A percentile compares a stretch with the other conserved stretches of the same genome.
phyloP scores from a whole-genome alignment of 1,140 invertebrate genomes.

The Temnothorax curvispinosus region DNA sequence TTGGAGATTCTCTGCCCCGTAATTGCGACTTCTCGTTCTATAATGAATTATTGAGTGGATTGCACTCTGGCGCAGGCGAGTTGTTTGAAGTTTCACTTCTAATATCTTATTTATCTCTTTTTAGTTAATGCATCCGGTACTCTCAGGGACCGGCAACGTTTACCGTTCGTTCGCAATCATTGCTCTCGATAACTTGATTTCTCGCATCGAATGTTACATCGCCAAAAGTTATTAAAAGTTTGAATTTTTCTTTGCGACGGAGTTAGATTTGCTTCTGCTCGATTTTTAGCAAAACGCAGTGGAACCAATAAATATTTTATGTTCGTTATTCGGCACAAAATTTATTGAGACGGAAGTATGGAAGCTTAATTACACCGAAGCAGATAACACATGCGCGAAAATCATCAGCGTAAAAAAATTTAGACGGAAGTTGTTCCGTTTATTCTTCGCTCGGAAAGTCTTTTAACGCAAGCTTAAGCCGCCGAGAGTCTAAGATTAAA shows the following conservation, averaged over 20 bases:
- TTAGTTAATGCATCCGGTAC: conserved; percentile 37
- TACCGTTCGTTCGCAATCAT: conserved; percentile 29
- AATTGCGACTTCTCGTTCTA: conserved; percentile 60
- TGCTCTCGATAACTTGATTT: conserved; percentile 1
- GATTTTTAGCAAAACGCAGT: not conserved
- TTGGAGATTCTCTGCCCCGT: conserved; percentile 62
- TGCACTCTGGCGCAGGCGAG: conserved; percentile 19
- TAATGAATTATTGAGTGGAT: conserved; percentile 66
- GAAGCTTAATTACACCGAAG: not conserved
- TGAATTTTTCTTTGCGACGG: not conserved
- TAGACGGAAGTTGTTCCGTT: conserved; percentile 69
- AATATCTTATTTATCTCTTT: conserved; percentile 47
- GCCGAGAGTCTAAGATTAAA: conserved; percentile 80
- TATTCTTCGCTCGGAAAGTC: conserved; percentile 51
- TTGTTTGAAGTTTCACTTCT: conserved; percentile 54
- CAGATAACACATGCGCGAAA: not conserved
- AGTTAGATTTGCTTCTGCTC: not conserved
- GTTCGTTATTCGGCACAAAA: not conserved
- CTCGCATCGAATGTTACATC: not conserved
- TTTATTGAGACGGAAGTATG: not conserved
- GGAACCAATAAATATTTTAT: not conserved
- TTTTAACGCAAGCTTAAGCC: conserved; percentile 76
- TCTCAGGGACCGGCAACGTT: not conserved
- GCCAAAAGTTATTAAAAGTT: conserved; percentile 14
- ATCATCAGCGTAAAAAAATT: conserved; percentile 71